Evolutionary conservation across 2,888 invertebrate genomes (phyloP).

Genomic region (Sylvicola cinctus): DNA sequence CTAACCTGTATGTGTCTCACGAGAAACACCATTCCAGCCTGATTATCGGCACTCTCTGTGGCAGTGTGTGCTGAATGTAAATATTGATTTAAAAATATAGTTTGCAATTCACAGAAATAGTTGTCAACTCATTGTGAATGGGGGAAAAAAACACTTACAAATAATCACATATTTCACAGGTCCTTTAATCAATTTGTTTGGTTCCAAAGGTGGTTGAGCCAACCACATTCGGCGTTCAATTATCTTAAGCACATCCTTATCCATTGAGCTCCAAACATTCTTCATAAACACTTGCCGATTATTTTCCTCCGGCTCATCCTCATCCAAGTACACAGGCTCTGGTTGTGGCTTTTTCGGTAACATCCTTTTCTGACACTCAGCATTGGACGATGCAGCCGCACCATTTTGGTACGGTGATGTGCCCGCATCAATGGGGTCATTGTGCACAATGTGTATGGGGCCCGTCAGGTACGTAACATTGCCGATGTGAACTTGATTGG

Average conservation of each 20-base stretch:
- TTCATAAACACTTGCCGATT: not conserved
- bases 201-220: conserved; percentile 25
- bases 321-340: not conserved
- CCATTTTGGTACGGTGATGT: too few relatives aligned
- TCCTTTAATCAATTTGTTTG: conserved; percentile 15
- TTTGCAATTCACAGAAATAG: conserved; percentile 1
- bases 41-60: conserved; percentile 25
- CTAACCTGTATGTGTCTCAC: conserved; percentile 27
- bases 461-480: conserved; percentile 29
- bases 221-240: conserved; percentile 26
- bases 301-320: conserved; percentile 2
- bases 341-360: not conserved
- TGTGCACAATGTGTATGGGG: conserved; percentile 20
- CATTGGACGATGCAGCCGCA: not conserved
- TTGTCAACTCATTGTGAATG: too few relatives aligned
- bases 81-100: not conserved
- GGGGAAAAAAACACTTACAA: conserved; percentile 21
- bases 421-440: conserved; percentile 2
- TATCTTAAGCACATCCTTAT: conserved; percentile 13
- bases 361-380: not conserved
- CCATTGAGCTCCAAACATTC: too few relatives aligned
- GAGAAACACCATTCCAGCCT: conserved; percentile 25
- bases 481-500: conserved; percentile 27
- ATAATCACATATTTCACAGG: conserved; percentile 29
- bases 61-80: conserved; percentile 25